These are phyloP conservation scores for Anseranas semipalmata DNA, from an alignment of 2,113 vertebrate genomes.

Conservation along the genomic window DNA sequence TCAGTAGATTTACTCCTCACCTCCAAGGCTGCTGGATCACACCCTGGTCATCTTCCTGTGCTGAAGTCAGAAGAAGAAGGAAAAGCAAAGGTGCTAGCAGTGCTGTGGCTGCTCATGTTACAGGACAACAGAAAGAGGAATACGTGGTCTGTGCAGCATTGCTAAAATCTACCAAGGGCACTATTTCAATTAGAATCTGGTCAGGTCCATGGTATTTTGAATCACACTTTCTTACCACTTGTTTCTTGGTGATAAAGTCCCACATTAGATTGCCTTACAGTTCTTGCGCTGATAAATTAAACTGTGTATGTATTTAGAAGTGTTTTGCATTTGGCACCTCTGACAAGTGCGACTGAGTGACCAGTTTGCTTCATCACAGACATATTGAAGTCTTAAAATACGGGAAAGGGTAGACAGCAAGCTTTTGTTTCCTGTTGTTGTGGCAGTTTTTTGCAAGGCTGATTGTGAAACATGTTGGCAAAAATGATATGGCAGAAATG, in stretches of 20 bases:
- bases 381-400: background rate
- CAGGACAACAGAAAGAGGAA: background rate
- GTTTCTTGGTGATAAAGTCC: background rate
- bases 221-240: background rate
- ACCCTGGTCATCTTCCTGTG: background rate
- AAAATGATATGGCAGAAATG: background rate
- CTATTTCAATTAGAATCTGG: background rate
- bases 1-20: background rate
- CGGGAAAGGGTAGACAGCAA: background rate
- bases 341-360: background rate
- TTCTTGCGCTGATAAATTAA: background rate
- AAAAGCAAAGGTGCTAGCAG: background rate
- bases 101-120: background rate
- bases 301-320: background rate
- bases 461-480: background rate
- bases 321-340: background rate
- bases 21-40: background rate
- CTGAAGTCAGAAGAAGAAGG: background rate
- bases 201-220: background rate
- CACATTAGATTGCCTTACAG: background rate
- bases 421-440: background rate
- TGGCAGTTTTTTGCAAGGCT: background rate
- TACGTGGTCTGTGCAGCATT: rapidly evolving
- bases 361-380: background rate
- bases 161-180: background rate